Base-by-base conservation (phyloP, 1,140 invertebrate genomes). In the Mycetomoellerius zeteki region DNA sequence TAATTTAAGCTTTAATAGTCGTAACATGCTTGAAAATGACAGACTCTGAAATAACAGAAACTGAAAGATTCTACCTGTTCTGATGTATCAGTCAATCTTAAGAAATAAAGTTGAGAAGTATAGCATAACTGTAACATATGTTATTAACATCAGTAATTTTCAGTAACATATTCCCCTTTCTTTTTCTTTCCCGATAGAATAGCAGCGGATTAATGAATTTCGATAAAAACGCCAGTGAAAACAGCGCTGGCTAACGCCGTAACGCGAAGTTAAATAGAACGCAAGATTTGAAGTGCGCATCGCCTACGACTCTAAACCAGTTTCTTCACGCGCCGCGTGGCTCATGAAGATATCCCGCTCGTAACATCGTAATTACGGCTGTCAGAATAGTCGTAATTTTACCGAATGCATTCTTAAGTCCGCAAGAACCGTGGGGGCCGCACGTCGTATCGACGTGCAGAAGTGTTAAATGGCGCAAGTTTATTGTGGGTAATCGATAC, bases 311-410 rank as follows among this genome's bases (percentile, higher is more conserved):
- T 72, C 75, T 86, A 89, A 90, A 90, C 84, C 88, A 89, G 89
- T 90, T 90, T 52, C 33, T 24, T 47, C 67, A 60, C 62, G 24
- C 67, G 43, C 30, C 12, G 73, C 30, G 24, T 60, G 52, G 60
- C 62, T 86, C 82, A 89, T 87, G 80, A 81, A 90, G 89, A 90
- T 75, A 73, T 89, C 75, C 71, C 89, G 75, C 50, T 27, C 62
- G 50, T 72, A 86, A 65, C 72, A 30, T 76, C 77, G 71, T 89
- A 90, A 90, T 89, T 90, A 90, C 72, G 75, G 62, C 64, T 86
- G 71, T 89, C 75, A 72, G 33, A 81, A 30, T 76, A 67, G 52
- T 60, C 62, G n/a, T 86, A 89, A 76, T 89, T 81, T 76, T 72
- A 52, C 64, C 43, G 62, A 37, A 86, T 62, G 47, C 56, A 76